phyloP scores from a whole-genome alignment of 2,888 invertebrate genomes.

The Lycophotia porphyrea region DNA sequence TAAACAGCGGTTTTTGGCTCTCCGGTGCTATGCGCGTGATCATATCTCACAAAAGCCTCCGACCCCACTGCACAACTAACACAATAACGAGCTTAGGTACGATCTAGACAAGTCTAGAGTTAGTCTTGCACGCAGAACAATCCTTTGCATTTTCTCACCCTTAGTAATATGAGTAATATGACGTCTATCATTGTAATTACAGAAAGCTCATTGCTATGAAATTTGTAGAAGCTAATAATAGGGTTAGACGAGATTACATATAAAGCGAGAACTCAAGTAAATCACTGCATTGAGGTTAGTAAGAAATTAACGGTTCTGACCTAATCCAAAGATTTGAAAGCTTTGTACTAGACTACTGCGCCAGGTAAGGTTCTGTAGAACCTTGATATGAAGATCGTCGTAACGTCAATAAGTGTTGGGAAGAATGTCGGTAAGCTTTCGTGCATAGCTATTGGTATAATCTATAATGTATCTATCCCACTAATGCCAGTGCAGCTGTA shows the following conservation, averaged over 20 bases:
- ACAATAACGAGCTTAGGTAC: constrained; percentile 12
- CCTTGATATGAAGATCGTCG: neutral
- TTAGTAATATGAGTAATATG: neutral
- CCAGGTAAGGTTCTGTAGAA: neutral
- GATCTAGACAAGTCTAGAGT: constrained; percentile 2
- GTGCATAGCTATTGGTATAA: neutral
- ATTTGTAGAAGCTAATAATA: neutral
- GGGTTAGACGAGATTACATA: neutral
- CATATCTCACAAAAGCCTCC: constrained; percentile 15
- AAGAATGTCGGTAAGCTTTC: neutral
- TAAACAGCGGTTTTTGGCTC: constrained; percentile 14
- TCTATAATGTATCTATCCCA: neutral
- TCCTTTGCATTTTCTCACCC: neutral
- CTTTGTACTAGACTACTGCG: neutral
- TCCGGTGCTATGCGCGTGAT: neutral
- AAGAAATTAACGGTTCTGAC: neutral
- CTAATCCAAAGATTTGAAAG: neutral
- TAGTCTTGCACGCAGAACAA: neutral
- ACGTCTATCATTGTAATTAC: constrained; percentile 10
- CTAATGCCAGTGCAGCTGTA: neutral
- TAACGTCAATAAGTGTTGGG: neutral
- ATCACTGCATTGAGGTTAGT: neutral
- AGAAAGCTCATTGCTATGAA: neutral
- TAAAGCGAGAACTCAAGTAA: neutral
- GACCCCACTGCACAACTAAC: constrained; percentile 1